Evolutionary conservation across 2,113 vertebrate species (phyloP), one percentile per base, ranked within the genome.

Genomic region (Micromys minutus): DNA sequence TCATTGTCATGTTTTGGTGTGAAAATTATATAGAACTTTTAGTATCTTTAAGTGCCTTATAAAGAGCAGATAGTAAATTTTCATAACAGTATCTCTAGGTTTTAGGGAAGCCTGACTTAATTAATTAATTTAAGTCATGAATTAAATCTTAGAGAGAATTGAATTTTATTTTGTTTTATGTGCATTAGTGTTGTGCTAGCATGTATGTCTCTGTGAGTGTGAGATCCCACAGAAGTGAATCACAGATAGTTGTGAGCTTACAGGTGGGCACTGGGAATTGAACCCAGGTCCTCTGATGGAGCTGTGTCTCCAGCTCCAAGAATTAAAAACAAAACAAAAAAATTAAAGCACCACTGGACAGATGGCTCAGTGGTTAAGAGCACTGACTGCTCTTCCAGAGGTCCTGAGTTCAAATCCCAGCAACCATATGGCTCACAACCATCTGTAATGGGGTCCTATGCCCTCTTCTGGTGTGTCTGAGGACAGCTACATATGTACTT

Each of bases 51-150:
- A 89, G 50, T 74, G 10, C 13, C 16, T 67, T 80, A 12, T n/a
- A 72, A 95, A 93, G 19, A 93, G 2, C 39, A 85, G 22, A 75
- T 85, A 77, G 8, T 81, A 80, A 96, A 61, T 84, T 94, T 74
- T 31, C 71, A 91, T 57, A 88, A 91, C 72, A 76, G 36, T 87
- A 55, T n/a, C 19, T 76, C 72, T 87, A 80, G 16, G 16, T 57
- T 93, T 85, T 93, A 63, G 45, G 5, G 39, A 57, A 85, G 34
- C 36, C 31, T 88, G 29, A 89, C 72, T 93, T 93, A 97, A 81
- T 86, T n/a, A n/a, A n/a, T n/a, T n/a, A n/a, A n/a, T n/a, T n/a
- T n/a, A n/a, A n/a, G n/a, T 92, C 19, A 92, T 65, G 45, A 90
- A 81, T 50, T 45, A 63, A 84, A 11, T 65, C 80, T 45, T 75